Conservation (phyloP, 53 echinoderm and acorn worm genomes). For the Actinopyga echinites region DNA sequence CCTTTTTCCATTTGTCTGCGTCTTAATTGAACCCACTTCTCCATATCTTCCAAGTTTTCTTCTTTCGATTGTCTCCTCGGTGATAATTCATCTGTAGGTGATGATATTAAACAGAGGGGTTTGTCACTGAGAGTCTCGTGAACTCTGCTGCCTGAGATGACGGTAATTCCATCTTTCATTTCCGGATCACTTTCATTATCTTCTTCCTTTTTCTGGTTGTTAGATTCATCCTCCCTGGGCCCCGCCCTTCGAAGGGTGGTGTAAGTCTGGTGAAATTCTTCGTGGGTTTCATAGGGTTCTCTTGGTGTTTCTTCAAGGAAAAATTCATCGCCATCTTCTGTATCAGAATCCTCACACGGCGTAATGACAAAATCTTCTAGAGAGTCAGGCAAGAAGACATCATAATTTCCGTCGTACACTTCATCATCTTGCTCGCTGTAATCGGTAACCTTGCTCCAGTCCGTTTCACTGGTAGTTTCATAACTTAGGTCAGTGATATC, state of each 20-base stretch:
- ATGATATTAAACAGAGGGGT: no score
- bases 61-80: slow-evolving; percentile 5
- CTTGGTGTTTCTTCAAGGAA: background rate
- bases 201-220: background rate
- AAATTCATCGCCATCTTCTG: slow-evolving; percentile 8
- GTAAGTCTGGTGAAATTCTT: background rate
- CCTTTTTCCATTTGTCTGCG: background rate
- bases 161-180: background rate
- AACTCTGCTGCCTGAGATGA: background rate
- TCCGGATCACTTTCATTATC: background rate
- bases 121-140: background rate
- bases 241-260: background rate
- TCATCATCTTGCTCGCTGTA: background rate
- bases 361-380: slow-evolving; percentile 25
- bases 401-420: background rate
- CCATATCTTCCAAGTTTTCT: background rate
- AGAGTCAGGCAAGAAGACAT: background rate
- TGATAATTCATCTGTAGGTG: no score
- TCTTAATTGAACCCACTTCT: background rate
- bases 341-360: slow-evolving; percentile 25
- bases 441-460: background rate
- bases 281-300: background rate
- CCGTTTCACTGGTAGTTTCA: background rate
- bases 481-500: no score
- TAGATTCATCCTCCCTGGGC: background rate